phyloP scores from a whole-genome alignment of 2,888 invertebrate genomes.

The Rugalucina vietnamica region DNA sequence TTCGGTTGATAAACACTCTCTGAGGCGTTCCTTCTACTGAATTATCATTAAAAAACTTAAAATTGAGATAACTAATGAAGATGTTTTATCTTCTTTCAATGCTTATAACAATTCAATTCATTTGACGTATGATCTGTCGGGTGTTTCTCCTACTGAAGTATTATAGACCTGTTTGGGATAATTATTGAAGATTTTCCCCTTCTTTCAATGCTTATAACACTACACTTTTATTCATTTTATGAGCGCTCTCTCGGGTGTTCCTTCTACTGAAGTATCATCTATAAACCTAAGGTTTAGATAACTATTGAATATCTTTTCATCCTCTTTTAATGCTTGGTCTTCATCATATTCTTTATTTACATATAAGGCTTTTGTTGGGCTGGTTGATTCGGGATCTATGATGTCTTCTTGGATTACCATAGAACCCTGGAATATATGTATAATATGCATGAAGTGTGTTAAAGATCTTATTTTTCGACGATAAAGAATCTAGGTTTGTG shows the following conservation, averaged over 20 bases:
- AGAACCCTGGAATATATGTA: constrained; percentile 37
- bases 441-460: no score
- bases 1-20: constrained; percentile 28
- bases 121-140: no score
- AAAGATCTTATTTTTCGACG: no score
- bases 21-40: constrained; percentile 51
- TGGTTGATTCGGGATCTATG: constrained; percentile 48
- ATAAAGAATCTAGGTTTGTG: no score
- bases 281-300: constrained; percentile 51
- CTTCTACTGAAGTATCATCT: constrained; percentile 47
- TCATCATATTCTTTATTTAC: constrained; percentile 17
- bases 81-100: constrained; percentile 47
- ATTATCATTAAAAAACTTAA: constrained; percentile 47
- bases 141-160: no score
- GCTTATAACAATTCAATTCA: no score
- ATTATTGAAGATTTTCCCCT: no score
- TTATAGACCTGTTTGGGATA: no score
- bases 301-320: constrained; percentile 50
- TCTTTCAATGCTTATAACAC: no score
- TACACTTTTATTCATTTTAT: no score
- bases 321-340: constrained; percentile 36
- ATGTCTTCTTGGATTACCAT: constrained; percentile 42
- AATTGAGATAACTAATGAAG: constrained; percentile 50
- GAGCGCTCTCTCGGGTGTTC: constrained; percentile 44
- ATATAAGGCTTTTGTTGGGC: constrained; percentile 49